Base-by-base conservation (phyloP, 2,113 vertebrate species). In the Oncorhynchus tshawytscha region DNA sequence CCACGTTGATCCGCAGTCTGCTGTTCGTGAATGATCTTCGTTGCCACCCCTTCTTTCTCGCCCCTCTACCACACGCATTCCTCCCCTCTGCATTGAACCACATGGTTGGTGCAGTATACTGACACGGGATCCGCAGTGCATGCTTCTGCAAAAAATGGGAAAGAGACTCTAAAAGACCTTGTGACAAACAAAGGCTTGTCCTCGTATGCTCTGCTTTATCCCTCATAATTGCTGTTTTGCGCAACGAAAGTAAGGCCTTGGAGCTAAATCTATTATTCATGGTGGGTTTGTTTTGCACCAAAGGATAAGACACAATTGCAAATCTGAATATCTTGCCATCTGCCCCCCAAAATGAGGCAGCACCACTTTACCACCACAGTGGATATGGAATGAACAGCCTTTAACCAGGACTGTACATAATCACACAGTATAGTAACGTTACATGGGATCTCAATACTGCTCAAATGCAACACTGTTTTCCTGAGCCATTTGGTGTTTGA, bases 51-150 rank as follows among this genome's bases (percentile, higher is more conserved):
- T 62, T 77, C 83, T 81, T 67, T 74, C 48, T 39, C n/a, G 67
- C 54, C 27, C 20, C 76, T 31, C 67, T 45, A 45, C 68, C 60
- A 4, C 76, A 11, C 9, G 9, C 39, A 45, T 45, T 45, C 69
- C 54, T 85, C 49, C 67, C 83, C 77, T 86, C 85, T 48, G 89
- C 91, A 89, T 87, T 91, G 88, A 91, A 91, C 89, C 39, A 45
- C 89, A 88, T 87, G 90, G 87, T 86, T 91, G 91, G 86, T 93
- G 92, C 93, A 91, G 91, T 82, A 91, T 78, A 81, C 85, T 89
- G 85, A 81, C 89, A 80, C 51, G 81, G 77, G 79, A 89, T 88
- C 91, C 86, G 93, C 93, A 94, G 84, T 92, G 81, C 87, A 89
- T 11, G 39, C 82, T 84, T 86, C 67, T 72, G 76, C 85, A 77